Evolutionary conservation across 2,888 invertebrate genomes (phyloP).

Genomic region (Tineola bisselliella): DNA sequence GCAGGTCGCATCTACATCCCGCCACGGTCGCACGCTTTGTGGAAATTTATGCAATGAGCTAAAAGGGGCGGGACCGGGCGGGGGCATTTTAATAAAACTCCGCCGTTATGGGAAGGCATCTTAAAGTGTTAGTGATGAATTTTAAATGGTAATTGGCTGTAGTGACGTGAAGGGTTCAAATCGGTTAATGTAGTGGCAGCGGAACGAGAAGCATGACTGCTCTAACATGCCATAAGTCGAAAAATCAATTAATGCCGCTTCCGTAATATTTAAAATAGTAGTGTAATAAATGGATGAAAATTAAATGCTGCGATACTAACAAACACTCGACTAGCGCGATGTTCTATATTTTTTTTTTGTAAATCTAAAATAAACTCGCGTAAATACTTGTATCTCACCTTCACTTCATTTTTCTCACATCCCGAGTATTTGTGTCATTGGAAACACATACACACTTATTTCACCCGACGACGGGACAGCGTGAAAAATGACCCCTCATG

Average conservation of each 20-base stretch:
- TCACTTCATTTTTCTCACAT: neutral
- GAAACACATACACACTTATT: slow-evolving; percentile 35
- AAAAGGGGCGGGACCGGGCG: neutral
- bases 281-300: neutral
- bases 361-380: neutral
- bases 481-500: slow-evolving; percentile 38
- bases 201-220: neutral
- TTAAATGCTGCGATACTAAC: neutral
- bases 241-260: neutral
- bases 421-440: slow-evolving; percentile 25
- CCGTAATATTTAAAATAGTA: neutral
- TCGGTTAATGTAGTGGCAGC: slow-evolving; percentile 4
- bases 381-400: slow-evolving; percentile 1
- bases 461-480: slow-evolving; percentile 18
- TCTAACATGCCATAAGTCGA: neutral
- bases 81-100: neutral
- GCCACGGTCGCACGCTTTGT: neutral
- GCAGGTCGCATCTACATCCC: neutral
- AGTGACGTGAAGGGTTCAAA: slow-evolving; percentile 3
- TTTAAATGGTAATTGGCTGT: slow-evolving; percentile 5
- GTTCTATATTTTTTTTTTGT: neutral
- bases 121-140: slow-evolving; percentile 1
- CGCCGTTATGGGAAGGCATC: neutral
- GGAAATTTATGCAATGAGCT: slow-evolving; percentile 10
- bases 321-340: neutral